Percentiles rank a stretch among this genome's conserved stretches.
Conservation (phyloP, 92 coral and sea anemone species). For the Palythoa grandiflora region DNA sequence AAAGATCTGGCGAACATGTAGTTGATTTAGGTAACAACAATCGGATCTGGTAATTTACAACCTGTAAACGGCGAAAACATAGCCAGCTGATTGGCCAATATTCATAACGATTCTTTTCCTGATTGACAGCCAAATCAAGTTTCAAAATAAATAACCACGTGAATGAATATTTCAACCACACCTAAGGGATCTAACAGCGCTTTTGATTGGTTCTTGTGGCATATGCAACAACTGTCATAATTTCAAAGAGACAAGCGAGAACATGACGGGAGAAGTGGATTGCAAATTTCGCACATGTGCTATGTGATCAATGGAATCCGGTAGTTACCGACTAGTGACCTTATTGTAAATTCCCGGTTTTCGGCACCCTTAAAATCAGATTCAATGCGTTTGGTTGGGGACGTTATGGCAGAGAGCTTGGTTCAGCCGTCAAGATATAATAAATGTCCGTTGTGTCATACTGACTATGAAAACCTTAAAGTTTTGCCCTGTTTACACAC, state of each 20-base stretch:
- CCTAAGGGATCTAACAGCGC: slow-evolving; percentile 45
- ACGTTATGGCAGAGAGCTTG: slow-evolving; percentile 97
- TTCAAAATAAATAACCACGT: slow-evolving; percentile 78
- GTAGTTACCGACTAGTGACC: slow-evolving; percentile 30
- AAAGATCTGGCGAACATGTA: slow-evolving; percentile 49
- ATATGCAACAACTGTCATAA: slow-evolving; percentile 40
- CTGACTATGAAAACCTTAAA: slow-evolving; percentile 92
- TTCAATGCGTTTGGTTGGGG: slow-evolving; percentile 95
- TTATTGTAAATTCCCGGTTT: slow-evolving; percentile 48
- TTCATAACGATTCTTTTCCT: slow-evolving; percentile 52
- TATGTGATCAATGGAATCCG: slow-evolving; percentile 53
- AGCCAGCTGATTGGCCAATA: slow-evolving; percentile 52
- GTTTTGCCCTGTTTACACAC: slow-evolving; percentile 99
- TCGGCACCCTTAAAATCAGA: slow-evolving; percentile 56
- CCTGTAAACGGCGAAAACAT: slow-evolving; percentile 54
- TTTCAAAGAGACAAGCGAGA: slow-evolving; percentile 63
- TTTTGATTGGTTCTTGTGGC: slow-evolving; percentile 34
- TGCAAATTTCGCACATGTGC: slow-evolving; percentile 72
- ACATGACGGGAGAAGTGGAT: slow-evolving; percentile 48
- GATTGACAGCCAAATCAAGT: slow-evolving; percentile 87
- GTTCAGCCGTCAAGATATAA: slow-evolving; percentile 78
- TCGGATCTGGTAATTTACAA: slow-evolving; percentile 51
- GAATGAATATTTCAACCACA: slow-evolving; percentile 57
- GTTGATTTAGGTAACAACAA: slow-evolving; percentile 39
- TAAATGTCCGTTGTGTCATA: slow-evolving; percentile 87